phyloP scores from a whole-genome alignment of 2,888 invertebrate genomes.

The Abrostola triplasia region DNA sequence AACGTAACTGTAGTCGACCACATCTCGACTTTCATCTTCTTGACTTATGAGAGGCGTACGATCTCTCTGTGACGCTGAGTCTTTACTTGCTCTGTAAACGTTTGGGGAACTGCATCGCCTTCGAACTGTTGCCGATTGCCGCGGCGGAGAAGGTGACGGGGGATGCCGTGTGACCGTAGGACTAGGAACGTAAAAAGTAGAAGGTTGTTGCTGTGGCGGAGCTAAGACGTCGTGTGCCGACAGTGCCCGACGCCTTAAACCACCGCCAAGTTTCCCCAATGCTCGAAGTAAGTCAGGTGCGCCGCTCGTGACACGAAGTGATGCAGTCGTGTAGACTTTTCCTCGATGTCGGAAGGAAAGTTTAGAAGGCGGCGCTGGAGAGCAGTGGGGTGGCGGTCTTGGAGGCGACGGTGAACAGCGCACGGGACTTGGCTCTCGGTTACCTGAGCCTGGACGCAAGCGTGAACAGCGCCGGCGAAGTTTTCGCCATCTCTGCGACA shows the following conservation, averaged over 20 bases:
- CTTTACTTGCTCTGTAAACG: conserved; percentile 75
- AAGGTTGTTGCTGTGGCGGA: conserved; percentile 86
- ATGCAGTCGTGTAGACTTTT: conserved; percentile 86
- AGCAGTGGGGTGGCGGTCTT: conserved; percentile 83
- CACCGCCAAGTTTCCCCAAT: conserved; percentile 91
- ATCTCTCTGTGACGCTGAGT: conserved; percentile 69
- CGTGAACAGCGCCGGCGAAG: conserved; percentile 91
- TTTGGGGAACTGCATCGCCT: conserved; percentile 84
- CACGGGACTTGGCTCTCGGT: conserved; percentile 86
- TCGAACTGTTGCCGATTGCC: conserved; percentile 76
- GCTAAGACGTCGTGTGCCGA: conserved; percentile 91
- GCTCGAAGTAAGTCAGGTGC: conserved; percentile 91
- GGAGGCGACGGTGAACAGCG: conserved; percentile 89
- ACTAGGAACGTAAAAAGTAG: conserved; percentile 92
- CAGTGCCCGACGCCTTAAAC: conserved; percentile 90
- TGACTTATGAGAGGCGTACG: conserved; percentile 74
- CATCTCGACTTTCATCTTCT: conserved; percentile 81
- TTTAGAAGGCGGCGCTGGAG: conserved; percentile 83
- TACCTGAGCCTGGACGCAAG: conserved; percentile 90
- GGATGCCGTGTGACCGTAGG: conserved; percentile 84
- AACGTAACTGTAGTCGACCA: conserved; percentile 76
- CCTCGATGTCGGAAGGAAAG: conserved; percentile 84
- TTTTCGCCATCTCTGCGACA: conserved; percentile 93
- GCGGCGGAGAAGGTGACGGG: conserved; percentile 78
- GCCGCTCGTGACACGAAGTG: conserved; percentile 85